Evolutionary conservation across 2,888 invertebrate species (phyloP), one percentile per base, ranked within the genome.

Genomic region (Latheticus oryzae): DNA sequence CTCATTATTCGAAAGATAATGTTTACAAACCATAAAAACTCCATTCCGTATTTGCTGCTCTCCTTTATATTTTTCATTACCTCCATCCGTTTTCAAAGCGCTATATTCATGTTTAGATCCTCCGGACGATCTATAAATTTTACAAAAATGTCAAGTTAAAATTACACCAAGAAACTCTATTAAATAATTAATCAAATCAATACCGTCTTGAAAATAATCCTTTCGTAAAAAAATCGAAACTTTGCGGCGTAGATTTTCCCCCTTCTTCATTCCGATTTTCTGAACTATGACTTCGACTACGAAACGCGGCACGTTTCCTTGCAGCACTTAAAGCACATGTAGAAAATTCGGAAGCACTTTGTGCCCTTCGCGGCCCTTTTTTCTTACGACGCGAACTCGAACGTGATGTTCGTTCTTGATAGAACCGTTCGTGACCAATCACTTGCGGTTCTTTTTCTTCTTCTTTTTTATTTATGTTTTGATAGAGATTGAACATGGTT

Each of bases 371-470:
- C 58, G 86, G 82, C n/a, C 80, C 81, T 30, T 81, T 82, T 73
- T 84, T 84, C 73, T 81, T 82, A 76, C 81, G 67, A 43, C 66
- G 65, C 8, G 66, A 67, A 40, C 58, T 60, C 4, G 53, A 60
- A n/a, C 73, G 80, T 78, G 80, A 76, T 1, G 85, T 82, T 0
- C 89, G 79, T 54, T 87, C 86, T 72, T 89, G 88, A 69, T 89
- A 91, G 74, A 91, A 92, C 66, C 90, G 82, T 70, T 92, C 92
- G 69, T 92, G 92, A 0, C 91, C 92, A 3, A 90, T 92, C 1
- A 88, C 86, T 69, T 87, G 85, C 15, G 81, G 83, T 66, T 80
- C 85, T 68, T 74, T 79, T 2, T 80, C 81, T 23, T 79, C 82
- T 13, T 80, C 83, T 47, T 82, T 83, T 9, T 84, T 83, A 68